These are phyloP conservation scores for Nyctalus aviator DNA, from an alignment of 2,797 vertebrate genomes.

Conservation along the genomic window DNA sequence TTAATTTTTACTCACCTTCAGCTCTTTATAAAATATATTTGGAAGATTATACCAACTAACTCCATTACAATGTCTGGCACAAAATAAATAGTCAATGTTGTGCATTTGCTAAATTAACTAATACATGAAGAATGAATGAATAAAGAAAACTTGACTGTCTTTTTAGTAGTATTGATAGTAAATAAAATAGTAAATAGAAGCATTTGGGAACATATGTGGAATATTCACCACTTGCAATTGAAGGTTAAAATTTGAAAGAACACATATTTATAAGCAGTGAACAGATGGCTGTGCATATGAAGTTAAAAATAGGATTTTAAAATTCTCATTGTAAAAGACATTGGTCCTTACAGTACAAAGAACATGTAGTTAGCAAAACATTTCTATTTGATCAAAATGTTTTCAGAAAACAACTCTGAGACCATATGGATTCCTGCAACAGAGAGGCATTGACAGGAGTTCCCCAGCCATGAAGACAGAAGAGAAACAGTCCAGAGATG, in stretches of 20 bases:
- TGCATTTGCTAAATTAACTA: slow-evolving; percentile 25
- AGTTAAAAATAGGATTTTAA: slow-evolving; percentile 67
- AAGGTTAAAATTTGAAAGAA: slow-evolving; percentile 64
- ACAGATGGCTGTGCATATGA: slow-evolving; percentile 67
- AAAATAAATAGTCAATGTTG: background rate
- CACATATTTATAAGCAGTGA: slow-evolving; percentile 48
- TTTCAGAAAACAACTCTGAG: no score
- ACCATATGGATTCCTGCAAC: no score
- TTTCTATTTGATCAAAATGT: slow-evolving; percentile 37
- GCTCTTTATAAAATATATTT: background rate
- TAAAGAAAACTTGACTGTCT: slow-evolving; percentile 32
- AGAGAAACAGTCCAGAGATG: no score
- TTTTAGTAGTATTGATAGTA: slow-evolving; percentile 58
- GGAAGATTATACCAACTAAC: background rate
- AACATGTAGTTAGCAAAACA: slow-evolving; percentile 32
- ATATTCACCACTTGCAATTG: slow-evolving; percentile 43
- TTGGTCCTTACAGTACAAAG: background rate
- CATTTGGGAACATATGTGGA: slow-evolving; percentile 57
- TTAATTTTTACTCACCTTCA: slow-evolving; percentile 23
- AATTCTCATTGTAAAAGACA: slow-evolving; percentile 54
- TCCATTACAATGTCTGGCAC: background rate
- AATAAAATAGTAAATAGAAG: slow-evolving; percentile 57
- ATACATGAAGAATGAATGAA: slow-evolving; percentile 28
- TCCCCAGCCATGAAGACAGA: no score
- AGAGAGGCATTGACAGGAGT: no score